Conservation (phyloP, 2,113 vertebrate genomes). For the Rostratula benghalensis region DNA sequence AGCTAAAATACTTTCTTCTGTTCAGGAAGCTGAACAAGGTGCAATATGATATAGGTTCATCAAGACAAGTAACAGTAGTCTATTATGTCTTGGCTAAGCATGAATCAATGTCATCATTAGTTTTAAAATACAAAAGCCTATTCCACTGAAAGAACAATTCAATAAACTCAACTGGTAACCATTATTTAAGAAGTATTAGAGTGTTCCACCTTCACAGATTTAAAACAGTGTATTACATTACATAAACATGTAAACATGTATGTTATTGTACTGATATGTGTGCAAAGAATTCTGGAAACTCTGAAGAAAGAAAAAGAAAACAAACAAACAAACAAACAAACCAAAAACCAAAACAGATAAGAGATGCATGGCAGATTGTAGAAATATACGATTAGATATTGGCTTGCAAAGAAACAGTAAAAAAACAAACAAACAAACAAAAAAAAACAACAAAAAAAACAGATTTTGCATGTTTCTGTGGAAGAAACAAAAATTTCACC, state of each 20-base stretch:
- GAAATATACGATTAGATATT: background rate
- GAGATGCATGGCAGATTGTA: background rate
- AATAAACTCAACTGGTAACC: background rate
- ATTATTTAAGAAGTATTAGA: background rate
- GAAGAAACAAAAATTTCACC: constrained; percentile 18
- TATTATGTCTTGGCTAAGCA: background rate
- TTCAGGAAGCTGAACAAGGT: background rate
- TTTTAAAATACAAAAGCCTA: background rate
- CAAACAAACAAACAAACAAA: background rate
- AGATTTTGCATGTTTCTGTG: background rate
- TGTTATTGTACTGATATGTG: background rate
- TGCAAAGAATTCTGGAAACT: background rate
- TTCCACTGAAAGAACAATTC: background rate
- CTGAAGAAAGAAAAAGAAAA: background rate
- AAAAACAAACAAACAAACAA: background rate
- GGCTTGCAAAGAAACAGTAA: background rate
- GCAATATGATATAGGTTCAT: background rate
- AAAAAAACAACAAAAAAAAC: background rate
- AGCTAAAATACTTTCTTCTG: background rate
- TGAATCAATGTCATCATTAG: background rate
- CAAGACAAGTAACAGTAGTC: background rate
- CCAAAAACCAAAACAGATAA: background rate
- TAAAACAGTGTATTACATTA: background rate
- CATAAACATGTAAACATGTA: background rate
- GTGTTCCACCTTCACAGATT: background rate